Base-by-base conservation (phyloP, 2,888 invertebrate species). In the Noctuana brunneofusca region DNA sequence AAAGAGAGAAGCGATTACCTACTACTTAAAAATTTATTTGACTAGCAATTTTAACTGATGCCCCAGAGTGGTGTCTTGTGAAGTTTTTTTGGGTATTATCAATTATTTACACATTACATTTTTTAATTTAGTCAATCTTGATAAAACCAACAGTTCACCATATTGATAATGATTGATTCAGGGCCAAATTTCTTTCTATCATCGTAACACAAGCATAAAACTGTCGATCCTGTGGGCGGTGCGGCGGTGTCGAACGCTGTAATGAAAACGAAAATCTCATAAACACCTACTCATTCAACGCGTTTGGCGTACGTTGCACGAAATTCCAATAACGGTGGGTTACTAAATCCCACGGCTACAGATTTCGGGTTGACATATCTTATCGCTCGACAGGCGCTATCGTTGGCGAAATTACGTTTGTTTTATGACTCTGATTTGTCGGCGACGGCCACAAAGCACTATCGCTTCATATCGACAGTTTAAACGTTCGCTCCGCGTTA, bases 381-480 rank as follows among this genome's bases (percentile, higher is more conserved):
- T 81, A 91, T 89, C 89, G 65, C 49, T 64, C 70, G 84, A 84
- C 84, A 82, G 75, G 74, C 73, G 74, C 67, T 89, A 89, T 89
- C 87, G 78, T 75, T 71, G 76, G 80, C 86, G 74, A 89, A 90
- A 90, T 91, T 89, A 87, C 86, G 83, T 84, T 85, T 90, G 89
- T 91, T 91, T 91, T 91, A 91, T 83, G 83, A 79, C 89, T 89
- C 83, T 91, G 91, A 91, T 91, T 91, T 91, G 82, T 75, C 76
- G 82, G 80, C 89, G 88, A 88, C 82, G 70, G 76, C 79, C 75
- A 87, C 89, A 90, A 91, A 90, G 87, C 82, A 71, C 66, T 69
- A 69, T 67, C 70, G 80, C 78, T 62, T 71, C 79, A 76, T 83
- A 80, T 83, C 84, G 81, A 79, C 75, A 80, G 82, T 87, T 83